phyloP scores from a whole-genome alignment of 2,113 vertebrate species.

The Axis porcinus region DNA sequence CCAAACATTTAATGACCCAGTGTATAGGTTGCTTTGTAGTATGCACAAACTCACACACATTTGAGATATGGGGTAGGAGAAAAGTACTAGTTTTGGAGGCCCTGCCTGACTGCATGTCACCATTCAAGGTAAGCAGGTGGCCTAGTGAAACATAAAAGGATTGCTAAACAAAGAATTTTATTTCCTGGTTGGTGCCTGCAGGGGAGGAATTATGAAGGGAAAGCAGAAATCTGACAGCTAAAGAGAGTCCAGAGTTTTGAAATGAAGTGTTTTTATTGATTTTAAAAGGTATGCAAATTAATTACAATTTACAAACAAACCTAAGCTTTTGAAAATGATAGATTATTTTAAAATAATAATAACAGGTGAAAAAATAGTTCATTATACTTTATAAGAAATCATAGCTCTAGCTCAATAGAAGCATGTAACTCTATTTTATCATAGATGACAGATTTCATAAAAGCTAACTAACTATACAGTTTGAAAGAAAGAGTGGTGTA shows the following conservation, averaged over 20 bases:
- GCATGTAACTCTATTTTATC: neutral
- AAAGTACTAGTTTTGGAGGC: conserved; percentile 2
- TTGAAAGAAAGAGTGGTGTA: conserved; percentile 5
- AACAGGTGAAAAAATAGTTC: neutral
- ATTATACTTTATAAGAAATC: conserved; percentile 41
- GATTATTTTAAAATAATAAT: conserved; percentile 8
- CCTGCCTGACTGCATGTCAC: conserved; percentile 69
- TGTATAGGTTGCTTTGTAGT: neutral
- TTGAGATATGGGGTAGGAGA: neutral
- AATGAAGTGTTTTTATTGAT: conserved; percentile 67
- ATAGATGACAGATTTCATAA: neutral
- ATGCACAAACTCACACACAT: neutral
- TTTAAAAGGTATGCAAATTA: conserved; percentile 78
- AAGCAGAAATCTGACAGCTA: conserved; percentile 71
- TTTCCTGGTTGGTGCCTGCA: conserved; percentile 77
- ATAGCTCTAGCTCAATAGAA: neutral
- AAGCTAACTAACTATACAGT: neutral
- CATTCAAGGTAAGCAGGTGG: conserved; percentile 79
- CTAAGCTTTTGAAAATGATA: conserved; percentile 42
- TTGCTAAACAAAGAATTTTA: conserved; percentile 78
- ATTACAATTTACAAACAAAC: conserved; percentile 72
- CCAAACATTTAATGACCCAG: neutral
- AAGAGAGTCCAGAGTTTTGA: conserved; percentile 71
- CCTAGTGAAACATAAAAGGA: conserved; percentile 74
- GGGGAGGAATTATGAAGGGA: conserved; percentile 79